Conservation (phyloP, 2,113 vertebrate species). For the Tympanuchus pallidicinctus region DNA sequence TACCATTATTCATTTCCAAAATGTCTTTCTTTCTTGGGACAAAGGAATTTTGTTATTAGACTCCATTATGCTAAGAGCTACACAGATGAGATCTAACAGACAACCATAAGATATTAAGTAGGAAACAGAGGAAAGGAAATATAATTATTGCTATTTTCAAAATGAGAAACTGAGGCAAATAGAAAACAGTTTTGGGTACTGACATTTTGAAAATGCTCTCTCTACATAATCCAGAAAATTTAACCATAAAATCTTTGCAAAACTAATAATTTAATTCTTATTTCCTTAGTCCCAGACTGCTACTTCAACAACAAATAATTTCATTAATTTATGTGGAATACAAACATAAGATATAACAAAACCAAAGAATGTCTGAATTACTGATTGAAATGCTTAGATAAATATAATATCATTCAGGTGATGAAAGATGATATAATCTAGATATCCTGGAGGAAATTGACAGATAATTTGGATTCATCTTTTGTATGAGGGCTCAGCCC, state of each 20-base stretch:
- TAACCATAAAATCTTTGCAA: not conserved
- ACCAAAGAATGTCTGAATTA: not conserved
- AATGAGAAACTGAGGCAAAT: not conserved
- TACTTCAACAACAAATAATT: not conserved
- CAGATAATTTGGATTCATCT: not conserved
- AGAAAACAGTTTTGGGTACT: not conserved
- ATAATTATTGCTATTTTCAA: not conserved
- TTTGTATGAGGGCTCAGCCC: not conserved
- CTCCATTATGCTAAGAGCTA: not conserved
- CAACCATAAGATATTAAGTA: not conserved
- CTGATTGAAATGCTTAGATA: not conserved
- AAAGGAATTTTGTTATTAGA: not conserved
- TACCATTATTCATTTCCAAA: slow-evolving; percentile 1
- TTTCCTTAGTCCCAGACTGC: not conserved
- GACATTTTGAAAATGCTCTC: not conserved
- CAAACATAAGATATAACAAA: not conserved
- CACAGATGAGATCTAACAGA: not conserved
- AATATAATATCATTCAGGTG: not conserved
- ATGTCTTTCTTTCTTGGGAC: not conserved
- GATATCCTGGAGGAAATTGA: not conserved
- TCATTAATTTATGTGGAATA: not conserved
- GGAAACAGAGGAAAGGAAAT: not conserved
- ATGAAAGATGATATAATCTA: not conserved
- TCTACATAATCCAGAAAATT: not conserved
- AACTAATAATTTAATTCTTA: not conserved